These are phyloP conservation scores for Sarcophaga variegata DNA, from an alignment of 2,888 invertebrate species.

Conservation along the genomic window DNA sequence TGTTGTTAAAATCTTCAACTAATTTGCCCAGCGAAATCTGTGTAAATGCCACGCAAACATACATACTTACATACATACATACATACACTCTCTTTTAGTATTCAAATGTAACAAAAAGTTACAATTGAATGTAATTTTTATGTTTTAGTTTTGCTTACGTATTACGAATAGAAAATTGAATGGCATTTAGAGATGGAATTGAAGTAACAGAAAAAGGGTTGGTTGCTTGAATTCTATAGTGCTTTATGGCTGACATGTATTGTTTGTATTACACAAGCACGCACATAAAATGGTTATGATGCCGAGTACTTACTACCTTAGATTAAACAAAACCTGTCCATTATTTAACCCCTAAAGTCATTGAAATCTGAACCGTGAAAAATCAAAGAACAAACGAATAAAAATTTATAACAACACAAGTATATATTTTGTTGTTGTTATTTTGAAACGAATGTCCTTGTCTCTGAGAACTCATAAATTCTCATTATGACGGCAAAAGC, in stretches of 20 bases:
- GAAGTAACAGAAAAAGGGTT: not conserved
- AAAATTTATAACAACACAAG: too few relatives aligned
- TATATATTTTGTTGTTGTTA: not conserved
- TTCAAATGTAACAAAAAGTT: constrained; percentile 55
- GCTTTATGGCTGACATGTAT: constrained; percentile 19
- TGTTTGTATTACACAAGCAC: constrained; percentile 4
- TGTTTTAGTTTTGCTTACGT: constrained; percentile 31
- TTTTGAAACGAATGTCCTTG: constrained; percentile 13
- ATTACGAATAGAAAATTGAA: not conserved
- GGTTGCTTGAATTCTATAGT: not conserved
- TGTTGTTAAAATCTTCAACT: not conserved
- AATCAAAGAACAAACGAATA: constrained; percentile 27
- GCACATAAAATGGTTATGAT: too few relatives aligned
- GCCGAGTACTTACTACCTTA: too few relatives aligned
- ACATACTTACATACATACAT: not conserved
- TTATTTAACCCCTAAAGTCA: constrained; percentile 53
- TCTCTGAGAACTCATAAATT: not conserved
- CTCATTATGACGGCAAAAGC: too few relatives aligned
- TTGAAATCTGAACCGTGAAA: constrained; percentile 19
- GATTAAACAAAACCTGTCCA: constrained; percentile 42
- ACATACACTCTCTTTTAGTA: not conserved
- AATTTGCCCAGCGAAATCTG: constrained; percentile 29
- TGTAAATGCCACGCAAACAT: too few relatives aligned
- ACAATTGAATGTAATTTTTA: constrained; percentile 52
- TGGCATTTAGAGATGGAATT: too few relatives aligned